Base-by-base conservation (phyloP, 2,797 vertebrate genomes). In the Sorex maritimensis region DNA sequence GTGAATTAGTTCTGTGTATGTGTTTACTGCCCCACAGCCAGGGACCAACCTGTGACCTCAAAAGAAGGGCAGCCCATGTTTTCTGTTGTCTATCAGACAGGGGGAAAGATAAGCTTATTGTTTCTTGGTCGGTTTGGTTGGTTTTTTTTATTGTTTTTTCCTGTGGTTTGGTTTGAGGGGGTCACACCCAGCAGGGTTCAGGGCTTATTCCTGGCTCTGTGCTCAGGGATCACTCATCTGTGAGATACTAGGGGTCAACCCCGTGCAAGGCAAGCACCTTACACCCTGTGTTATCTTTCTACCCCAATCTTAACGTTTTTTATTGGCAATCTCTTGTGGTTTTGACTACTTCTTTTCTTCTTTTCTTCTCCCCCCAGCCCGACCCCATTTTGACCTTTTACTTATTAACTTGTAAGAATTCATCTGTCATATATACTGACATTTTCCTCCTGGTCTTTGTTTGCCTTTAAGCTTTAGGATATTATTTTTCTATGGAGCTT, bases 351-450 rank as follows among this genome's bases (percentile, higher is more conserved):
- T 74, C 61, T 71, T 90, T 3, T 55, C 52, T 61, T 90, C 30
- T 34, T n/a, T 28, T 82, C 4, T 61, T 83, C 8, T 0, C 28
- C 52, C 67, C 38, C 72, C 41, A 0, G 44, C 38, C 14, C 15
- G 49, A 63, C 65, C 68, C 23, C 28, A 19, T 49, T 84, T 88
- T 94, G 68, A 92, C 46, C 49, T 91, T 90, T 77, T 71, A 77
- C 52, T 77, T 91, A 34, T 44, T 92, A 73, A 81, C 68, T 55
- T 90, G 12, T 77, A 88, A 88, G 34, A 94, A 69, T 8, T 93
- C 55, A 86, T 77, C 55, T 72, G 69, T 81, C 78, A 86, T 46
- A 65, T 73, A 52, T 23, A 4, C 68, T 61, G 80, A 88, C 87
- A 93, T 69, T 86, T 88, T 79, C 69, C 87, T 38, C 85, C 90